Evolutionary conservation across 2,888 invertebrate species (phyloP).

Genomic region (Byasa hedistus): DNA sequence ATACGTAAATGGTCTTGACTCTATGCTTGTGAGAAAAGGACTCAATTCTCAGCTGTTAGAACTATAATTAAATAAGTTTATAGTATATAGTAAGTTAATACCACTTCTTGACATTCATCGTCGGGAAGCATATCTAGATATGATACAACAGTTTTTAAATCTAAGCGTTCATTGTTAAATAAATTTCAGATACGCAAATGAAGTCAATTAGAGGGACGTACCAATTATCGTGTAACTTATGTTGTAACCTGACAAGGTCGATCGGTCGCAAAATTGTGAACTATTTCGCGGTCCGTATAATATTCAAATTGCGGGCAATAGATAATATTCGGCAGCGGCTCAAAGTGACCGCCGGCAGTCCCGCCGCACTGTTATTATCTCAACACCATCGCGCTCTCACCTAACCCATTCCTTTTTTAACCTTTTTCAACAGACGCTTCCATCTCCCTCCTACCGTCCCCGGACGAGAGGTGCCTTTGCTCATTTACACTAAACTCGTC

Average conservation of each 20-base stretch:
- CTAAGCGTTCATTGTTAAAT: no score
- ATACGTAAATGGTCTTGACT: no score
- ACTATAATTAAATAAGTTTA: no score
- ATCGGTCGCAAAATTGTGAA: conserved; percentile 42
- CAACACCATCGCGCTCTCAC: conserved; percentile 77
- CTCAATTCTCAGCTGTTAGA: no score
- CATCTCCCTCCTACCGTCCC: conserved; percentile 59
- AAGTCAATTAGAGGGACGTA: background rate
- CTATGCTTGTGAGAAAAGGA: no score
- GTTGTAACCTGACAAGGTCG: conserved; percentile 3
- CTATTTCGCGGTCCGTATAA: conserved; percentile 50
- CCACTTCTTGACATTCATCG: no score
- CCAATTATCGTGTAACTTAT: background rate
- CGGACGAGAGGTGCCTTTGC: conserved; percentile 54
- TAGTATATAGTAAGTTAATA: no score
- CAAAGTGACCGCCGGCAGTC: conserved; percentile 58
- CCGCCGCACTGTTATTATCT: conserved; percentile 77
- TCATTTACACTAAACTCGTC: conserved; percentile 70
- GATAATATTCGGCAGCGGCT: conserved; percentile 69
- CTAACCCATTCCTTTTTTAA: conserved; percentile 69
- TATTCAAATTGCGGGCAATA: conserved; percentile 71
- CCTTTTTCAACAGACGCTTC: conserved; percentile 58
- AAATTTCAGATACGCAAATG: no score
- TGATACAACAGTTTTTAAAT: no score
- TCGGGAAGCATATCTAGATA: no score